Conservation (phyloP, 2,113 vertebrate genomes). For the Epinephelus fuscoguttatus region DNA sequence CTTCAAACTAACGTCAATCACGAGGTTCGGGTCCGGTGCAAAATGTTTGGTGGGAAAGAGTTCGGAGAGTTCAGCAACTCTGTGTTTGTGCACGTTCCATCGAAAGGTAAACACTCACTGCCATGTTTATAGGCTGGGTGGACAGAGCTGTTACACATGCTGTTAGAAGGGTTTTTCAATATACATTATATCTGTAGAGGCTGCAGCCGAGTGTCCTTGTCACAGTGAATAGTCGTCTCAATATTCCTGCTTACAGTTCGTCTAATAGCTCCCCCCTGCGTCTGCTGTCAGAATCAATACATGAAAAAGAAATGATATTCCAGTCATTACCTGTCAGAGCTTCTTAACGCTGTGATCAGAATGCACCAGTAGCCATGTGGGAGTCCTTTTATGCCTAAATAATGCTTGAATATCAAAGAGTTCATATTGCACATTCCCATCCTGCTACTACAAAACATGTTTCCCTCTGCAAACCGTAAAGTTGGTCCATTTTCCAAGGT, state of each 20-base stretch:
- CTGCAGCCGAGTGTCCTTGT: not conserved
- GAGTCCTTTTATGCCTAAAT: not conserved
- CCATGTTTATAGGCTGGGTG: not conserved
- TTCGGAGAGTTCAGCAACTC: conserved; percentile 92
- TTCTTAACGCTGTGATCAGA: not conserved
- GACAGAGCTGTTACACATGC: not conserved
- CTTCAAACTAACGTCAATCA: conserved; percentile 88
- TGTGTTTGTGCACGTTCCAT: conserved; percentile 81
- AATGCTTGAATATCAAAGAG: not conserved
- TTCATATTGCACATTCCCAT: not conserved
- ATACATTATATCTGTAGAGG: not conserved
- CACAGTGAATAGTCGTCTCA: not conserved
- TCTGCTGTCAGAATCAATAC: not conserved
- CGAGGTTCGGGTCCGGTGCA: conserved; percentile 90
- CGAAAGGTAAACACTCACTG: conserved; percentile 70
- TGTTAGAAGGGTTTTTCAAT: not conserved
- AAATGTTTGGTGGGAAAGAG: conserved; percentile 82
- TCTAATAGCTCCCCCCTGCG: not conserved
- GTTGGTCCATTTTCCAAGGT: too few relatives aligned
- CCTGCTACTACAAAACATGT: not conserved
- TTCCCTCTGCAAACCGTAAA: too few relatives aligned
- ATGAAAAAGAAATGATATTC: not conserved
- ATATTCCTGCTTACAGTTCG: not conserved
- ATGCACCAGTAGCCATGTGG: not conserved
- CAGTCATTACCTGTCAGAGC: not conserved